Percentiles rank a stretch among this genome's conserved stretches.
Conservation (phyloP, 2,113 vertebrate species). For the Chloroceryle aenea region DNA sequence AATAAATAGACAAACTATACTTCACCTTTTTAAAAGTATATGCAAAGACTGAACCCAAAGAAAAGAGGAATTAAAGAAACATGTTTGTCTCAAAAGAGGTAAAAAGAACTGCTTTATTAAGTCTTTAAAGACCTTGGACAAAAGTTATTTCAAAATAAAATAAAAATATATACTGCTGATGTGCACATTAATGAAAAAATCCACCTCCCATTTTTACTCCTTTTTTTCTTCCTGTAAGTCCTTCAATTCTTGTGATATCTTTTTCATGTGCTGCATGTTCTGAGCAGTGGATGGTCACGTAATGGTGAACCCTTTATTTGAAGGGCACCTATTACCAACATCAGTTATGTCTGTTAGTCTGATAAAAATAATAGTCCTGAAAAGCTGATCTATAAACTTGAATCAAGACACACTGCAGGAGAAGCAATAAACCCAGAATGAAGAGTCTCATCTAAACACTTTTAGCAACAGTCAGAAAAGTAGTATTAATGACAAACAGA, state of each 20-base stretch:
- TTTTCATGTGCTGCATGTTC: not conserved
- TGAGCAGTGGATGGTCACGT: fast-evolving
- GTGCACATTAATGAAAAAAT: not conserved
- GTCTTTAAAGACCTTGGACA: not conserved
- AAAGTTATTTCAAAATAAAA: not conserved
- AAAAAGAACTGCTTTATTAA: not conserved
- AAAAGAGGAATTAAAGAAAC: not conserved
- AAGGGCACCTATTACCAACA: not conserved
- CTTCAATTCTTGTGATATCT: not conserved
- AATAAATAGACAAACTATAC: not conserved
- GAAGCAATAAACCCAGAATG: not conserved
- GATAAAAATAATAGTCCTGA: not conserved
- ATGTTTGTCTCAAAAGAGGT: not conserved
- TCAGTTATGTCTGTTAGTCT: not conserved
- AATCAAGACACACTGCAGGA: not conserved
- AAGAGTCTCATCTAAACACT: not conserved
- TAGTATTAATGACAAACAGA: not conserved
- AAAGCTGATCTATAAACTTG: not conserved
- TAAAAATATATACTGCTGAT: not conserved
- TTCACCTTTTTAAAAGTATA: not conserved
- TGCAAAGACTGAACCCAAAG: not conserved
- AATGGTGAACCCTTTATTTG: not conserved
- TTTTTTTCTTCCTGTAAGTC: not conserved
- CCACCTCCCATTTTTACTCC: not conserved
- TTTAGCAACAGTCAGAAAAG: not conserved